Base-by-base conservation (phyloP, 1,140 invertebrate genomes). In the Pemphigus obesinymphae region DNA sequence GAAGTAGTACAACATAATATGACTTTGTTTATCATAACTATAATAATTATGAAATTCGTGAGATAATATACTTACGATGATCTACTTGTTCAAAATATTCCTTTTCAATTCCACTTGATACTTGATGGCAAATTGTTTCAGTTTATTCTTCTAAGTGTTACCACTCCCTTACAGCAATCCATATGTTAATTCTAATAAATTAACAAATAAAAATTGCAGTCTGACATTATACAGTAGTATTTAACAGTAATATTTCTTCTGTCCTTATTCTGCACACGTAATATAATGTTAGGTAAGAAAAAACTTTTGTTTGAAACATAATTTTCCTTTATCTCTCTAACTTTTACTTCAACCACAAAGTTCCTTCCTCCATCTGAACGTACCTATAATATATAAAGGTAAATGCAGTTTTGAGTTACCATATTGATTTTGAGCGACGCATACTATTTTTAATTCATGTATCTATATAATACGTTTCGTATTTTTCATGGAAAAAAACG, bases 281-380 rank as follows among this genome's bases (percentile, higher is more conserved):
- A 6, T 55, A 53, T 76, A 55, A 55, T 37, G 8, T 61, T 45
- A 63, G 40, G 76, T 31, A 26, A 40, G 15, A n/a, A 1, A 13
- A 80, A 80, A 63, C 55, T 63, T 80, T 80, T 63, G 45, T 8
- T 20, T 40, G 29, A 63, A 80, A 63, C 55, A 80, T 80, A 31
- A 80, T 80, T 80, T 80, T 63, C 17, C 26, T 63, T 80, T 80
- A 48, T 80, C 75, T 63, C 1, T 76, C 40, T 17, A 63, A 80
- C 76, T 80, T 80, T 80, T 80, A 29, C 34, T 13, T 23, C 37
- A 5, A 11, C n/a, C 5, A 26, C 15, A 76, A 76, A 76, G 29
- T 76, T 76, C 50, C 31, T 76, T 53, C 29, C 31, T 31, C 31
- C 29, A 20, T 53, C 50, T n/a, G n/a, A n/a, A n/a, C n/a, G n/a